These are phyloP conservation scores for Sialia sialis DNA, from an alignment of 2,113 vertebrate genomes.

Conservation along the genomic window DNA sequence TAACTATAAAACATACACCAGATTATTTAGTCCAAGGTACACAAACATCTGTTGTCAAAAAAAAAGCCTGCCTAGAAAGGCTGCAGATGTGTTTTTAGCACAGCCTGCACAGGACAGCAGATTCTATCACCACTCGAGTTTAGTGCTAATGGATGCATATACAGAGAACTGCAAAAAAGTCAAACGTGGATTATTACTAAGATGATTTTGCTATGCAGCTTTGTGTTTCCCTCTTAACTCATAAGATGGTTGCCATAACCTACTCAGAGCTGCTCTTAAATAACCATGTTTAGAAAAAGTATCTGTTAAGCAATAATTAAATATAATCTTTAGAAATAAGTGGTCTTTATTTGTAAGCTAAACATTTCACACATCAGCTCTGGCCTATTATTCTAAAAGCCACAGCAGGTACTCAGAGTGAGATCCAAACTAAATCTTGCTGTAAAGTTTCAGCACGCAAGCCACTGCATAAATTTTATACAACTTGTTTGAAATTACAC, in stretches of 20 bases:
- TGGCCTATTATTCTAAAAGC: background rate
- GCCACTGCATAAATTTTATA: background rate
- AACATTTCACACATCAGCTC: background rate
- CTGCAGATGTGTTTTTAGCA: background rate
- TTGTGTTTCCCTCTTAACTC: background rate
- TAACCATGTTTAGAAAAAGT: background rate
- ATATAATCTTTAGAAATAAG: background rate
- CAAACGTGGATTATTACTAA: background rate
- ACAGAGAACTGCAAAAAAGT: background rate
- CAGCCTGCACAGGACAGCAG: background rate
- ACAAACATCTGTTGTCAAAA: background rate
- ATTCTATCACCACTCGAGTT: background rate
- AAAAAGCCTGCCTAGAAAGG: background rate
- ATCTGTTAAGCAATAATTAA: background rate
- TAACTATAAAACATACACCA: background rate
- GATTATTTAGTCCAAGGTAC: background rate
- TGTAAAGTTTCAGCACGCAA: background rate
- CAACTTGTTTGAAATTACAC: background rate
- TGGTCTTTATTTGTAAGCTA: conserved; percentile 10
- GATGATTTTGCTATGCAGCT: background rate
- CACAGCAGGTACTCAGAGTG: background rate
- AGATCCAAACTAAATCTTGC: background rate
- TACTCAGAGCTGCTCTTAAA: background rate
- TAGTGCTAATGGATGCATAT: background rate
- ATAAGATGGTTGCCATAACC: background rate